Evolutionary conservation across 1,140 invertebrate species (phyloP).

Genomic region (Orius insidiosus): DNA sequence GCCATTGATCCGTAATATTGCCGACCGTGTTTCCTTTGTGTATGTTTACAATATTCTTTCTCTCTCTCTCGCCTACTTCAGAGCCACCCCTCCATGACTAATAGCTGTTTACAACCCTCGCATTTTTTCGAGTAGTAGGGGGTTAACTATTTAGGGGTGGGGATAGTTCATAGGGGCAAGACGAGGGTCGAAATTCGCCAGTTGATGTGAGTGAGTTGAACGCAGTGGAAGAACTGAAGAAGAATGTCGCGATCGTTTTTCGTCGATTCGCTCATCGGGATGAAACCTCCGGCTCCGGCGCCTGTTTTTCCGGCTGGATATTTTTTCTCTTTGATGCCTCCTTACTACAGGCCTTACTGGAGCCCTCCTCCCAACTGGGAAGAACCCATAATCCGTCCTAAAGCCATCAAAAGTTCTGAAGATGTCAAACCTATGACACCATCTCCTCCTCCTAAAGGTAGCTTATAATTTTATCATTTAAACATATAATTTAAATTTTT

Average conservation of each 20-base stretch:
- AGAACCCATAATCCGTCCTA: neutral
- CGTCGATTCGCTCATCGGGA: constrained; percentile 19
- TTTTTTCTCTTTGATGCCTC: constrained; percentile 5
- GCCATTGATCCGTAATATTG: constrained; percentile 10
- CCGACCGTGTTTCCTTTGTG: constrained; percentile 1
- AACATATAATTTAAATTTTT: neutral
- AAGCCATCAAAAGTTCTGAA: constrained; percentile 8
- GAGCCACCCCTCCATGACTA: constrained; percentile 5
- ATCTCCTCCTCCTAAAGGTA: constrained; percentile 7
- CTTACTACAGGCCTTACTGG: constrained; percentile 9
- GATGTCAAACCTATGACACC: constrained; percentile 4
- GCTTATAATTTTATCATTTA: neutral
- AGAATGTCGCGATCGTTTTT: constrained; percentile 20
- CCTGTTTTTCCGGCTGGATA: constrained; percentile 12
- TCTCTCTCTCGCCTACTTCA: neutral
- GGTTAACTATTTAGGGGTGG: constrained; percentile 3
- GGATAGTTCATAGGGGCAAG: neutral
- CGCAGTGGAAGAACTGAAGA: neutral
- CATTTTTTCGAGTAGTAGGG: neutral
- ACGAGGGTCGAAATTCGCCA: too few relatives aligned
- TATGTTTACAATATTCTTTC: constrained; percentile 7
- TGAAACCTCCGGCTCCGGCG: constrained; percentile 3
- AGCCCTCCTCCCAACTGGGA: constrained; percentile 8
- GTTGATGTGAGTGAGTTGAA: constrained; percentile 2
- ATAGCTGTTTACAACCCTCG: constrained; percentile 11